These are phyloP conservation scores for Apeltes quadracus DNA, from an alignment of 2,113 vertebrate genomes.

Conservation along the genomic window DNA sequence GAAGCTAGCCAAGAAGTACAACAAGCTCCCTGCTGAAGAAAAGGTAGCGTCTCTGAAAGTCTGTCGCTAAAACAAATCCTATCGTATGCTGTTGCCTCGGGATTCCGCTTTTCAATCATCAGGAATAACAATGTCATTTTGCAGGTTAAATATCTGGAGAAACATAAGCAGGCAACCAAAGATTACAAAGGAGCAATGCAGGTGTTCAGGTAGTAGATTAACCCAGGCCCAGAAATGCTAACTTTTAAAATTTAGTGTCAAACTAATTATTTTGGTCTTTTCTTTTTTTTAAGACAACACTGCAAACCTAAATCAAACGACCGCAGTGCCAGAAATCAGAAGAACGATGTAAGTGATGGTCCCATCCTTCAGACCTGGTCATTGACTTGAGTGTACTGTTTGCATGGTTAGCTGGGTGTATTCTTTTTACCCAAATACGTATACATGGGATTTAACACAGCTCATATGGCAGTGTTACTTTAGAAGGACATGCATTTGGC, in stretches of 20 bases:
- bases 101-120: not conserved
- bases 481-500: not conserved
- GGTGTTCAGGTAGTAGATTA: constrained; percentile 33
- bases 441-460: not conserved
- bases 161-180: not conserved
- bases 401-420: not conserved
- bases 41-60: constrained; percentile 38
- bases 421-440: not conserved
- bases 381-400: not conserved
- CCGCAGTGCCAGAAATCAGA: not conserved
- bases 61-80: not conserved
- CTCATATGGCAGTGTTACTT: not conserved
- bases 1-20: not conserved
- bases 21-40: constrained; percentile 13
- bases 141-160: constrained; percentile 37
- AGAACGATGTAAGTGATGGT: not conserved
- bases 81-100: not conserved
- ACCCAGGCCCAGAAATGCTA: not conserved
- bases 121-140: not conserved
- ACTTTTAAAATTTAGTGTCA: not conserved
- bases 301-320: too few species aligned
- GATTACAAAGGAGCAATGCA: constrained; percentile 8
- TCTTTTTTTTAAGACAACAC: not conserved
- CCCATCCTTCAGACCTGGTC: not conserved
- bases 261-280: constrained; percentile 11